A percentile compares a stretch with the other conserved stretches of the same genome.
These are phyloP conservation scores for Camelus bactrianus DNA, from an alignment of 2,113 vertebrate species.

Conservation along the genomic window DNA sequence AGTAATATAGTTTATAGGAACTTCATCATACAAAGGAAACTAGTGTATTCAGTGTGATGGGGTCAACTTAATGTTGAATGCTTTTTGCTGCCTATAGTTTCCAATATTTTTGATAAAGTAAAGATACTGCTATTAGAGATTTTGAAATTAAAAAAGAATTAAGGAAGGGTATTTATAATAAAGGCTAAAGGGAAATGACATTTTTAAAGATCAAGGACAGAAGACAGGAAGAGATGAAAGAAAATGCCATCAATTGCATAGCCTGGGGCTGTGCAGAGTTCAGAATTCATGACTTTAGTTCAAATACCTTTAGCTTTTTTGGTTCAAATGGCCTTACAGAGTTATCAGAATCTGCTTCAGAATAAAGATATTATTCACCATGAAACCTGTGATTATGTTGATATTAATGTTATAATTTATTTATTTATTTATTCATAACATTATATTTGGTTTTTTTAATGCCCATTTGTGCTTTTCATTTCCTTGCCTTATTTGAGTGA, in stretches of 20 bases:
- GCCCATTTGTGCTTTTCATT: background rate
- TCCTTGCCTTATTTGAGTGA: background rate
- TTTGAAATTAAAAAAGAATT: background rate
- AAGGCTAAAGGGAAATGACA: background rate
- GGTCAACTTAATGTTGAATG: background rate
- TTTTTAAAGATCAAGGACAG: background rate
- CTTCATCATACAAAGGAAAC: background rate
- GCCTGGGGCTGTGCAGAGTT: background rate
- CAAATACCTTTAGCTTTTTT: background rate
- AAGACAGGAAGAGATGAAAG: background rate
- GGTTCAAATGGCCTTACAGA: background rate
- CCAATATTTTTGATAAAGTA: background rate
- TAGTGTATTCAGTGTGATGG: background rate
- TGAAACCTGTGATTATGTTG: background rate
- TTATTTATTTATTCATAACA: background rate
- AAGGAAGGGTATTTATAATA: background rate
- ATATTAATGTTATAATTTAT: background rate
- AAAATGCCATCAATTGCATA: background rate
- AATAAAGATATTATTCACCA: background rate
- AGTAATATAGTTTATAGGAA: slow-evolving; percentile 5
- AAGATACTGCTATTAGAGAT: background rate
- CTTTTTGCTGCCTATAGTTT: slow-evolving; percentile 20
- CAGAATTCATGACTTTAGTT: slow-evolving; percentile 17
- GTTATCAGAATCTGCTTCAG: background rate
- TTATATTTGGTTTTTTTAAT: background rate